Base-by-base conservation (phyloP, 2,113 vertebrate genomes). In the Festucalex cinctus region DNA sequence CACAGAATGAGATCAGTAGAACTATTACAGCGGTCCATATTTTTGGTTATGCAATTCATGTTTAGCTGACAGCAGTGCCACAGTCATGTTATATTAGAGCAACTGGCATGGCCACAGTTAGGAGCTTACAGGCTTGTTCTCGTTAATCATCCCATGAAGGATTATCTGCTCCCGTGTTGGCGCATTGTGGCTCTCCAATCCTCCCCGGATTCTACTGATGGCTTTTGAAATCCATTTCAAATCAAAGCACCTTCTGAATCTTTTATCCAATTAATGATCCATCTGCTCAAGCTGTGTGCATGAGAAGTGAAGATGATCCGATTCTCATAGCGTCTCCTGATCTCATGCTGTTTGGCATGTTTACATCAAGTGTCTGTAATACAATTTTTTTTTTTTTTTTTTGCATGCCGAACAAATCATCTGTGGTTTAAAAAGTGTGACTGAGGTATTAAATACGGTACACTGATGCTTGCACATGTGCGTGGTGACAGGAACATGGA, bases 401-500 rank as follows among this genome's bases (percentile, higher is more conserved):
- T 62, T 39, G 26, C 63, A 49, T 65, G 63, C 28, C 28, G 35
- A 20, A 35, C 41, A 46, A 39, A 37, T 56, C 79, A 53, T 51
- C 56, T 53, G 49, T 32, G 35, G 37, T 54, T n/a, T 37, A 22
- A 46, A 66, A 22, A 5, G 44, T 46, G 8, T 24, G 16, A 2
- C 58, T 76, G 57, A 65, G 32, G 35, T 68, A 32, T 26, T 16
- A 24, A 14, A 43, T 41, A 20, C 5, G 1, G 35, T 51, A 17
- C 49, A 28, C 71, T 85, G 58, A 87, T 9, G 20, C 39, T 28
- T 74, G n/a, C 66, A 17, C 69, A 36, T 65, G 65, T 51, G 51
- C 9, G 0, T 67, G 28, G 60, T 48, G 41, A 17, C 85, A 93
- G 97, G 97, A 82, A 98, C 95, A 0, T 99, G 97, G 97, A 99